Evolutionary conservation across 2,888 invertebrate species (phyloP).

Genomic region (Nemotelus pantherinus): DNA sequence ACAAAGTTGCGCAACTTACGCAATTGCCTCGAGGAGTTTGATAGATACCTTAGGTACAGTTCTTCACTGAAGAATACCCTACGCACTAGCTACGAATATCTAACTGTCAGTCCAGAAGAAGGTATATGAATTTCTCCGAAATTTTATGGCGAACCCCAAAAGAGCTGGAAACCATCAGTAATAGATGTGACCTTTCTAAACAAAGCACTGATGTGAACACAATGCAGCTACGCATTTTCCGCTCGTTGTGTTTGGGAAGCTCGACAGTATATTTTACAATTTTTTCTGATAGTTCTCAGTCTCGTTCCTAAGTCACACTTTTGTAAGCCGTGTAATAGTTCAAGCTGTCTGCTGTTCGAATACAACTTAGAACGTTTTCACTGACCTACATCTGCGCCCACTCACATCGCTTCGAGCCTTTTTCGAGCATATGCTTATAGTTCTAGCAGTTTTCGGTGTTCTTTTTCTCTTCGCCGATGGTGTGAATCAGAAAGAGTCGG

Average conservation of each 20-base stretch:
- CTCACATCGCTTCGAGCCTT: slow-evolving; percentile 16
- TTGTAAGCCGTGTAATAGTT: slow-evolving; percentile 27
- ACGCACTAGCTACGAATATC: too few species aligned
- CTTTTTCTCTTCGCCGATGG: neutral
- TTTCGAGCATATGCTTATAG: slow-evolving; percentile 13
- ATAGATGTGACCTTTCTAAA: too few species aligned
- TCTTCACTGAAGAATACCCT: too few species aligned
- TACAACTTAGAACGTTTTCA: slow-evolving; percentile 35
- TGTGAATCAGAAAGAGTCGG: neutral
- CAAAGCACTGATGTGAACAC: neutral
- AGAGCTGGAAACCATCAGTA: too few species aligned
- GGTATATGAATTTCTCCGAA: too few species aligned
- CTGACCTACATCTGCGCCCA: slow-evolving; percentile 22
- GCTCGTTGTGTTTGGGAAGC: neutral
- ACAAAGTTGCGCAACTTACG: neutral
- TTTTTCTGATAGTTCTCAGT: neutral
- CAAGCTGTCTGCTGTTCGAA: slow-evolving; percentile 32
- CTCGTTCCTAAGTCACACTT: slow-evolving; percentile 25
- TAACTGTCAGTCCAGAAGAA: too few species aligned
- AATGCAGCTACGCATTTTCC: neutral
- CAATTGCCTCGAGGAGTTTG: neutral
- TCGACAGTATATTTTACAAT: neutral
- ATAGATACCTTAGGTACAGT: too few species aligned
- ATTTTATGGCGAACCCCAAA: too few species aligned
- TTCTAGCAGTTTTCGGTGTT: slow-evolving; percentile 18